Evolutionary conservation across 2,113 vertebrate species (phyloP), one percentile per base, ranked within the genome.

Genomic region (Xyliphius kryptos): DNA sequence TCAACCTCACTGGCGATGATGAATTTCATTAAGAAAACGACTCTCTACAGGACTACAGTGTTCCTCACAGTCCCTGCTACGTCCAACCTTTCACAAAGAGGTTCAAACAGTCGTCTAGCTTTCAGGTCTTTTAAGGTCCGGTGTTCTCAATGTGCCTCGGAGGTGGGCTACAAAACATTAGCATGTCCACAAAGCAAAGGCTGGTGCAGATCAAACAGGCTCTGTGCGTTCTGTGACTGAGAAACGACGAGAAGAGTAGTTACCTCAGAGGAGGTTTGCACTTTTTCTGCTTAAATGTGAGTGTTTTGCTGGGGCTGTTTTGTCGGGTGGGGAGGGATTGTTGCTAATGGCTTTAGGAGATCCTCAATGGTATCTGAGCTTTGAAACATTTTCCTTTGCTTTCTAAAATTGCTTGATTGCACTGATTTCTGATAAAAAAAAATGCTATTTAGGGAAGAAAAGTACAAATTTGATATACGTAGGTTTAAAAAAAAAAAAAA

Each of bases 151-250:
- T 32, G 26, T 32, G 26, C 26, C 26, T 32, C 26, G 26, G 7
- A 32, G 26, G 26, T 32, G 26, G 26, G 26, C 26, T 32, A 32
- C 7, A 32, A 2, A 32, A 32, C 26, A 2, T 32, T 32, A 32
- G 26, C 26, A 32, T 6, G 1, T 2, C 26, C 26, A 3, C 26
- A 3, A 3, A 6, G 26, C 26, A 6, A 32, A 5, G 12, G 59
- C 81, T 85, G 86, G 84, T 86, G 85, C 86, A 86, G 84, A 86
- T 80, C 84, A 83, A 83, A 86, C 77, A 55, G 54, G 63, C 78
- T 81, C 77, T 77, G 63, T 20, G 57, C 68, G 77, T 73, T 80
- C 66, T 61, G 73, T 75, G 74, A 71, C 74, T 79, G 52, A 65
- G 19, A 71, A 63, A 72, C 67, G 65, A 47, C 72, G 74, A 76